Conservation (phyloP, 2,113 vertebrate species). For the Pungitius pungitius region DNA sequence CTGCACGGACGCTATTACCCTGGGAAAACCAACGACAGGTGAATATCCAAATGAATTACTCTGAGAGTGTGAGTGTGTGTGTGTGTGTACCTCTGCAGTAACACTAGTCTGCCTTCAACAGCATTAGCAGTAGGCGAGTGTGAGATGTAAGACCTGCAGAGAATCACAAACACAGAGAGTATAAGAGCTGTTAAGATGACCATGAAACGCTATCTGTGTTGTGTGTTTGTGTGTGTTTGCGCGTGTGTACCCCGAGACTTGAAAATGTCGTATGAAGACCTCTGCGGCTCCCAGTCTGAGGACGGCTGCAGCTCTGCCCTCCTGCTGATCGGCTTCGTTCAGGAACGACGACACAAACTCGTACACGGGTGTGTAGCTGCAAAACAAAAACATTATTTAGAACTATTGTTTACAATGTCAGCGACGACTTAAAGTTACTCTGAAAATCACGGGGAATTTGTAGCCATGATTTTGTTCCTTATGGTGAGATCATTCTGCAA, state of each 20-base stretch:
- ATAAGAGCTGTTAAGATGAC: neutral
- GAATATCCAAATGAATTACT: neutral
- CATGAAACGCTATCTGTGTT: neutral
- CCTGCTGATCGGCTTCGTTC: constrained; percentile 74
- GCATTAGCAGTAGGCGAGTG: constrained; percentile 12
- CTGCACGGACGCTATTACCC: constrained; percentile 79
- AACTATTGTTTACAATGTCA: neutral
- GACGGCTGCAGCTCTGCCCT: constrained; percentile 78
- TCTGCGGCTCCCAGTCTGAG: constrained; percentile 83
- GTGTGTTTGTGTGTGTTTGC: constrained; percentile 22
- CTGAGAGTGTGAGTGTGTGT: neutral
- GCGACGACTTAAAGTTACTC: neutral
- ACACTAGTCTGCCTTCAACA: constrained; percentile 13
- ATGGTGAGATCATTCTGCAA: neutral
- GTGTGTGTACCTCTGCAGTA: constrained; percentile 60
- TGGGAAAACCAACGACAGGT: constrained; percentile 38
- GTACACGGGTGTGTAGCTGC: constrained; percentile 81
- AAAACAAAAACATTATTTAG: neutral
- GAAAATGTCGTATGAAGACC: constrained; percentile 76
- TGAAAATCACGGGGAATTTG: no score
- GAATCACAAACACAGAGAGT: neutral
- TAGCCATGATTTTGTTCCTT: neutral
- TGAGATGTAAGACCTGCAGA: constrained; percentile 6
- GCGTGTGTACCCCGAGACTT: constrained; percentile 65
- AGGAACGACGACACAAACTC: constrained; percentile 78